Evolutionary conservation across 1,140 invertebrate species (phyloP).

Genomic region (Daktulosphaira vitifoliae): DNA sequence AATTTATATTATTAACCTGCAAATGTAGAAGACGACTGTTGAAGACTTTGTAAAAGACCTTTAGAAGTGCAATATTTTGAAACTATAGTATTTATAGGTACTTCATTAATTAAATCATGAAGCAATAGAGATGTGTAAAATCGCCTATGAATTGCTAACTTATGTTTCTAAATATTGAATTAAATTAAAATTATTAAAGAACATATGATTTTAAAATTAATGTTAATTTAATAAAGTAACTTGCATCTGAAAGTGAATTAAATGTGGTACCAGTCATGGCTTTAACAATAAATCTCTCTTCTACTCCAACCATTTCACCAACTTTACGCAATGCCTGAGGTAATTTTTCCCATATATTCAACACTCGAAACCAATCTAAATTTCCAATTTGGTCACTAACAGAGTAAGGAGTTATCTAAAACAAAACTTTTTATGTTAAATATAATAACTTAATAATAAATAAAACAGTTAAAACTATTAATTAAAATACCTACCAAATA

Average conservation of each 20-base stretch:
- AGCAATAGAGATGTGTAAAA: conserved; percentile 90
- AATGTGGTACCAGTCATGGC: conserved; percentile 61
- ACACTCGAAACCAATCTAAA: conserved; percentile 81
- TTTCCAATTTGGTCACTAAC: conserved; percentile 64
- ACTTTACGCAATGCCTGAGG: conserved; percentile 72
- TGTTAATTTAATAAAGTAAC: conserved; percentile 24
- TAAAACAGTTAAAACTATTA: not conserved
- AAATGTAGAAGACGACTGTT: conserved; percentile 92
- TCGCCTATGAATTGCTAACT: conserved; percentile 47
- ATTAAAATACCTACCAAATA: conserved; percentile 67
- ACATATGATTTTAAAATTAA: not conserved
- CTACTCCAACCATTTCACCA: conserved; percentile 81
- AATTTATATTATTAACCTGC: conserved; percentile 56
- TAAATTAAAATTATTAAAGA: conserved; percentile 18
- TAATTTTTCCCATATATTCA: conserved; percentile 76
- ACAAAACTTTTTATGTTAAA: conserved; percentile 33
- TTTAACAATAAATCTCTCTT: conserved; percentile 76
- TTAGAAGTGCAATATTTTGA: conserved; percentile 75
- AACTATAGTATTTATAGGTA: conserved; percentile 67
- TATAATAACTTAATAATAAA: not conserved
- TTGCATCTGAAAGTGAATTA: conserved; percentile 47
- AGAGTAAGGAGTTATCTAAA: conserved; percentile 68
- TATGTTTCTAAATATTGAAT: conserved; percentile 37
- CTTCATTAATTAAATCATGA: conserved; percentile 87
- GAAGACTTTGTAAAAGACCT: conserved; percentile 82